Evolutionary conservation across 1,140 invertebrate species (phyloP), one percentile per base, ranked within the genome.

Genomic region (Drosophila nigromelanica): DNA sequence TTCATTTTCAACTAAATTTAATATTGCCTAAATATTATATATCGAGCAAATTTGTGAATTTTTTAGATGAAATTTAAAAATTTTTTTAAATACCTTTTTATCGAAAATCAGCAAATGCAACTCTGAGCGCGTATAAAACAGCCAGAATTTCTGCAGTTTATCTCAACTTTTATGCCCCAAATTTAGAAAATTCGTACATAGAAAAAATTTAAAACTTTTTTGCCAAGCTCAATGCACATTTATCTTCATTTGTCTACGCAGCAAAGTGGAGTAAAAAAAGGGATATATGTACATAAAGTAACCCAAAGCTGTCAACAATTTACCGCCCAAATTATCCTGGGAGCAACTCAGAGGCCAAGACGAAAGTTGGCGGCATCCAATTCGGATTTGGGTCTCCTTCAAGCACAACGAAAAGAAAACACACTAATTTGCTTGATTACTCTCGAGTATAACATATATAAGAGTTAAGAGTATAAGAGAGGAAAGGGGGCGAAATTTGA

Each of bases 341-440:
- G 82, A 82, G 42, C 48, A 62, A 63, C 63, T 52, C 56, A 72
- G 64, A 62, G 74, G 58, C 33, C 54, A 73, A 62, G 60, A 60
- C 61, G 50, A 68, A 73, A 80, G 64, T 72, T 27, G 75, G 74
- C 62, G 75, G 74, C 62, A 51, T 52, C 45, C 58, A 55, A 64
- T 64, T 63, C 59, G 62, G 69, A 81, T 71, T 69, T 40, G 43
- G 52, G 45, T 64, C 43, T 42, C 3, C 11, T 21, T 15, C n/a
- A 2, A 27, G n/a, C 42, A 30, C 21, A 21, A 45, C 43, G 47
- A 18, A 18, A n/a, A 21, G 50, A 62, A 62, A 63, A 63, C 39
- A 42, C 61, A 86, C 82, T 86, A 86, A 86, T 89, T 89, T 89
- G 74, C 83, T 89, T 89, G 83, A 89, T 89, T 89, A 89, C 83